Evolutionary conservation across 2,888 invertebrate species (phyloP).

Genomic region (Prostheceraeus crozeri): DNA sequence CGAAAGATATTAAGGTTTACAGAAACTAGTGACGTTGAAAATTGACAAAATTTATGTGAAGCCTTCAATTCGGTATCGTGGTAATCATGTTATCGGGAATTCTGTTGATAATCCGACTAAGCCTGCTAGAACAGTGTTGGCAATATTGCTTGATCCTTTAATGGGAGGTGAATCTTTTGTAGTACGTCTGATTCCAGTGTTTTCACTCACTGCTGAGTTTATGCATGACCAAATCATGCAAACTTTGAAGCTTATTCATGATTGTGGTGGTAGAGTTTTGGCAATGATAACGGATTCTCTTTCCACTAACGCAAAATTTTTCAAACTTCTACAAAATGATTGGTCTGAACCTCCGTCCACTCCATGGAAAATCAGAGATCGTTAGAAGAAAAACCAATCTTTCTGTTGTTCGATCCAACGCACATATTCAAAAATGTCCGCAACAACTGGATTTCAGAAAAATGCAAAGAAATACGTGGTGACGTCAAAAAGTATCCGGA

Average conservation of each 20-base stretch:
- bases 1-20: background rate
- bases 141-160: background rate
- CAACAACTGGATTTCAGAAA: too few species aligned
- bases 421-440: too few species aligned
- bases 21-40: background rate
- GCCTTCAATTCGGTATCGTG: background rate
- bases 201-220: slow-evolving; percentile 12
- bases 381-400: too few species aligned
- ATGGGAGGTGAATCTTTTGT: slow-evolving; percentile 13
- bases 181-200: background rate
- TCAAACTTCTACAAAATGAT: too few species aligned
- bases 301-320: slow-evolving; percentile 3
- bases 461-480: too few species aligned
- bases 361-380: too few species aligned
- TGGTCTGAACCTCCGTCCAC: too few species aligned
- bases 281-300: background rate
- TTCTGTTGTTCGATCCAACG: too few species aligned
- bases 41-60: slow-evolving; percentile 7
- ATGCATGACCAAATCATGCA: slow-evolving; percentile 1
- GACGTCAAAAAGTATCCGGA: too few species aligned
- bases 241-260: background rate
- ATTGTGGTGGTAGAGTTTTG: background rate
- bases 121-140: background rate
- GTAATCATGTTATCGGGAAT: background rate
- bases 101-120: slow-evolving; percentile 11